phyloP scores from a whole-genome alignment of 2,113 vertebrate species.

The Carassius gibelio region DNA sequence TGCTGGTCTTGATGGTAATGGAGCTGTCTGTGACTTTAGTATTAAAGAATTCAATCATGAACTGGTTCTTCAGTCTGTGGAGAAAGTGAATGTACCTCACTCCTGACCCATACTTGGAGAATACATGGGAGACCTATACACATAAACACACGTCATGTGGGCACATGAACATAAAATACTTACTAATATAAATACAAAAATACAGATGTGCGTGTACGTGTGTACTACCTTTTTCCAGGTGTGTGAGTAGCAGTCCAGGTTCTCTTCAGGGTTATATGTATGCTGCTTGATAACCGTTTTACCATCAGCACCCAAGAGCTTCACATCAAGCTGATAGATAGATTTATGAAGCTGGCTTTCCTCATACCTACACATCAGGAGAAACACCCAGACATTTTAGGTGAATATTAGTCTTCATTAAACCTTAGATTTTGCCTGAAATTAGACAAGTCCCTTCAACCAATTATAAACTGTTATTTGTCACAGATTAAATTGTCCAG shows the following conservation, averaged over 20 bases:
- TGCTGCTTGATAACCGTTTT: slow-evolving; percentile 75
- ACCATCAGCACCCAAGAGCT: slow-evolving; percentile 77
- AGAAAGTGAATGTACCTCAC: slow-evolving; percentile 80
- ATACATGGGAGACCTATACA: slow-evolving; percentile 72
- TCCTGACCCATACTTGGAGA: slow-evolving; percentile 72
- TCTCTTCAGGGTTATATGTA: slow-evolving; percentile 60
- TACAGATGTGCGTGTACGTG: background rate
- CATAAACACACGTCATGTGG: slow-evolving; percentile 41
- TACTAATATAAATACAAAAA: background rate
- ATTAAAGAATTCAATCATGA: slow-evolving; percentile 66
- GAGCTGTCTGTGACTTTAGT: slow-evolving; percentile 78
- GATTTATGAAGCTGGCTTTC: slow-evolving; percentile 77
- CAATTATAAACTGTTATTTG: background rate
- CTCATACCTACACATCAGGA: slow-evolving; percentile 77
- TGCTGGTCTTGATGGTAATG: slow-evolving; percentile 70
- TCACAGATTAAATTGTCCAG: no score
- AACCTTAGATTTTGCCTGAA: background rate
- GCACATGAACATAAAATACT: background rate
- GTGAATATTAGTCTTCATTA: background rate
- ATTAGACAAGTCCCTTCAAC: background rate
- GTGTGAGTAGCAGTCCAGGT: slow-evolving; percentile 68
- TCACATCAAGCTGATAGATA: slow-evolving; percentile 83
- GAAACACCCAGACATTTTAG: background rate
- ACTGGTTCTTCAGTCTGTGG: slow-evolving; percentile 79
- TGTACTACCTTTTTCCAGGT: slow-evolving; percentile 75